These are phyloP conservation scores for Perca schrenkii DNA, from an alignment of 2,113 vertebrate species.

Conservation along the genomic window DNA sequence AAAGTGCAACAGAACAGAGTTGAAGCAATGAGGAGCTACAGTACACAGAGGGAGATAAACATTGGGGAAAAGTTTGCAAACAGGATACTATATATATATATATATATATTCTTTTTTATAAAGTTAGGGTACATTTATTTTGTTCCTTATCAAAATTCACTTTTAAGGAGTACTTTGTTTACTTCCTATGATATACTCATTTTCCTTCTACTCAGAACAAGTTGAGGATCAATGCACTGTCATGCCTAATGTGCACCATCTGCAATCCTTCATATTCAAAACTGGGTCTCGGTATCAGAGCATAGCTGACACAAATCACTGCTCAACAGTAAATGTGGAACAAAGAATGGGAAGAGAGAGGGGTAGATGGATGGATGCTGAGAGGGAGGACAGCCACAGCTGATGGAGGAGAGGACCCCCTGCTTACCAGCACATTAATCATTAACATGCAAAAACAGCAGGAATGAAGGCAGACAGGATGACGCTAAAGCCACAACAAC, in stretches of 20 bases:
- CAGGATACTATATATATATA: neutral
- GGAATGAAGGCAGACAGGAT: constrained; percentile 45
- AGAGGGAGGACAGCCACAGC: constrained; percentile 50
- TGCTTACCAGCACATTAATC: constrained; percentile 79
- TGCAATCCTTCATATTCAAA: constrained; percentile 63
- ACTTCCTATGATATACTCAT: constrained; percentile 24
- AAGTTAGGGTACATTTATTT: constrained; percentile 12
- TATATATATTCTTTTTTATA: neutral
- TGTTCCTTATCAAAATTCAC: constrained; percentile 5
- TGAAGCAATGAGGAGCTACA: constrained; percentile 9
- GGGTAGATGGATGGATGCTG: constrained; percentile 46
- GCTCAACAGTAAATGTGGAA: constrained; percentile 57
- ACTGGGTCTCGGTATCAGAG: constrained; percentile 60
- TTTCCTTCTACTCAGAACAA: constrained; percentile 24
- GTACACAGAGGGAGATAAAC: neutral
- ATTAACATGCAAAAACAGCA: constrained; percentile 75
- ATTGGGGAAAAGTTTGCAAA: constrained; percentile 7
- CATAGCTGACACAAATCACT: constrained; percentile 68
- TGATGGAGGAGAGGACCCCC: constrained; percentile 72
- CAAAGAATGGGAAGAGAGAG: constrained; percentile 54
- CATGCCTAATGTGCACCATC: constrained; percentile 53
- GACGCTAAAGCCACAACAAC: constrained; percentile 66
- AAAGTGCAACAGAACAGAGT: constrained; percentile 36
- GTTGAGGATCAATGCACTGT: constrained; percentile 51
- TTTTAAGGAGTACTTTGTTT: constrained; percentile 24